Conservation (phyloP, 2,888 invertebrate species). For the Chrysotoxum bicinctum region DNA sequence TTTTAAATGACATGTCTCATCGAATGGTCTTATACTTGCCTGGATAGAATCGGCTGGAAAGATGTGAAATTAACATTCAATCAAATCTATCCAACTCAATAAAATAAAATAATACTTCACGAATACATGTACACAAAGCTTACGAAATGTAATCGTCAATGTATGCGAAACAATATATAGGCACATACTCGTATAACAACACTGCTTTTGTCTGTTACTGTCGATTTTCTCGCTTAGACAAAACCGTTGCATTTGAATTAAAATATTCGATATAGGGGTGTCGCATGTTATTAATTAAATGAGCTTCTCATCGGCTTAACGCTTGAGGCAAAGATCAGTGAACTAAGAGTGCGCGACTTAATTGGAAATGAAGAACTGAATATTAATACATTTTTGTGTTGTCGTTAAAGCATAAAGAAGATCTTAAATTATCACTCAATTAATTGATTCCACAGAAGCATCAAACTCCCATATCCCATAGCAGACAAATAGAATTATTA, state of each 20-base stretch:
- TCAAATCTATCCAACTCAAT: no score
- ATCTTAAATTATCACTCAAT: constrained; percentile 67
- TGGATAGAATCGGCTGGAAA: no score
- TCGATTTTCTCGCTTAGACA: constrained; percentile 42
- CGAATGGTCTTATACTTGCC: no score
- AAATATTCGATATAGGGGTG: constrained; percentile 71
- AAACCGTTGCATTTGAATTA: constrained; percentile 70
- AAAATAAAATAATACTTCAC: no score
- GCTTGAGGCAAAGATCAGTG: constrained; percentile 70
- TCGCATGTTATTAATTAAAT: constrained; percentile 72
- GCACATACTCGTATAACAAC: constrained; percentile 20
- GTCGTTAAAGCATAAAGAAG: constrained; percentile 36
- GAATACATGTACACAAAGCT: no score
- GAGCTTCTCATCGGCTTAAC: constrained; percentile 69
- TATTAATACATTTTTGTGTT: constrained; percentile 10
- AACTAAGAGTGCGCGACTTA: constrained; percentile 71
- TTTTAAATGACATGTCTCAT: no score
- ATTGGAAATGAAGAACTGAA: constrained; percentile 63
- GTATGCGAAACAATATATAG: no score
- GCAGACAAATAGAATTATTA: constrained; percentile 14
- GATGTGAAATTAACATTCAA: no score
- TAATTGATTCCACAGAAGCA: constrained; percentile 61
- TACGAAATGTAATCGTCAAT: no score
- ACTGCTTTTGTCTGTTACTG: constrained; percentile 6
- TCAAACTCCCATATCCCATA: constrained; percentile 13